A percentile compares a stretch with the other conserved stretches of the same genome.
Conservation (phyloP, 2,797 vertebrate genomes). For the Limosa lapponica region DNA sequence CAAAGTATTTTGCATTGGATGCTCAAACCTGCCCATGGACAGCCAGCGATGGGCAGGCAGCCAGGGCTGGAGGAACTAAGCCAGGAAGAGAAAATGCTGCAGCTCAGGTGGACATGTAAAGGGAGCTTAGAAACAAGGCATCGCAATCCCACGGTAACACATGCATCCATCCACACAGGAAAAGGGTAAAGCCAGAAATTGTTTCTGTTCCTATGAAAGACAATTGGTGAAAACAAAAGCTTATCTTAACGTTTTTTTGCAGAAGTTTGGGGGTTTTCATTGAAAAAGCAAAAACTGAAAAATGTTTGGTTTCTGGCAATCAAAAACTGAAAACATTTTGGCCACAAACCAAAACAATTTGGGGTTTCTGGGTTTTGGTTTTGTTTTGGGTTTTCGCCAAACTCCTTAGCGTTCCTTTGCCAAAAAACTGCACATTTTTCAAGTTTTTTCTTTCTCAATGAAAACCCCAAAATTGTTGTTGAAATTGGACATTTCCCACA, state of each 20-base stretch:
- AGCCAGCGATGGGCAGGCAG: neutral
- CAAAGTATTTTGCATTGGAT: neutral
- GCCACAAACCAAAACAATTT: conserved; percentile 50
- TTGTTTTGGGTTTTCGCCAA: conserved; percentile 34
- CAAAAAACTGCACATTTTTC: conserved; percentile 57
- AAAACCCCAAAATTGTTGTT: conserved; percentile 55
- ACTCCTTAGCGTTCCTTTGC: conserved; percentile 24
- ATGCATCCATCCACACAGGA: rapidly evolving
- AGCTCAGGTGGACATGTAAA: neutral
- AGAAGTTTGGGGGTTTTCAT: neutral
- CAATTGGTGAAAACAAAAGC: neutral
- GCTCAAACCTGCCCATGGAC: neutral
- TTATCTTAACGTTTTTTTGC: neutral
- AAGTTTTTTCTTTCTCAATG: conserved; percentile 60
- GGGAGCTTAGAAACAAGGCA: neutral
- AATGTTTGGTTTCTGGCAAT: conserved; percentile 52
- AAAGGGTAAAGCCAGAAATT: neutral
- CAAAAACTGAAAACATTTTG: conserved; percentile 55
- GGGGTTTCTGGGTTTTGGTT: conserved; percentile 60
- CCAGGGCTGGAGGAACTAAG: neutral
- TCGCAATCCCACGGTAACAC: neutral
- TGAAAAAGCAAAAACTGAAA: conserved; percentile 32
- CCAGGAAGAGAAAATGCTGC: neutral
- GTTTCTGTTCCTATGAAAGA: neutral
- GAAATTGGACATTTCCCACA: conserved; percentile 60